Evolutionary conservation across 2,113 vertebrate genomes (phyloP), one percentile per base, ranked within the genome.

Genomic region (Micromys minutus): DNA sequence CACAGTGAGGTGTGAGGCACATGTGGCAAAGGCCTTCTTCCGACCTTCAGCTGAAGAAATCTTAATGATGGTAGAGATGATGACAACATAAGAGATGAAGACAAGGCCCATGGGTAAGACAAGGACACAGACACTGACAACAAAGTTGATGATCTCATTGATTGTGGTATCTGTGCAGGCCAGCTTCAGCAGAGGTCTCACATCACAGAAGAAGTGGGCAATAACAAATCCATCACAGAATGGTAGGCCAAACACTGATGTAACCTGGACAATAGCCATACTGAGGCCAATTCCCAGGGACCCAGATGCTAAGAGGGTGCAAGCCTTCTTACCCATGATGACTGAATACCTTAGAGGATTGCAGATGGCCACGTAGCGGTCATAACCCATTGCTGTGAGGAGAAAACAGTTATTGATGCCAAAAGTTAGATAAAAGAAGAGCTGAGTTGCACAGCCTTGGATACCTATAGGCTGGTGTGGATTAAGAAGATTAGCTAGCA

Each of bases 1-100:
- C 71, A 97, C 94, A 0, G 77, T 97, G 61, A 97, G 94, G 59
- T 97, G 92, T n/a, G 96, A 97, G 50, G 88, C 71, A 1, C 96
- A 98, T 15, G 95, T 98, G 47, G 95, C 94, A 42, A 96, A 97
- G 22, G 96, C 96, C 90, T 97, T 98, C 80, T 97, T 96, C n/a
- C 65, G 36, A 3, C 97, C 96, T 19, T 94, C 87, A 6, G 90
- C 72, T 21, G 96, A 97, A 2, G 92, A 36, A 5, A 96, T 97
- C 80, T 93, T 97, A 15, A 97, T 91, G 52, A 93, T 96, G 42
- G 95, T 69, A 24, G 94, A 90, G n/a, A 96, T 96, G 31, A 97
- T 96, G n/a, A 97, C 86, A 69, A 96, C 50, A 1, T 96, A 97
- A 19, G 96, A 97, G 36, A 96, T 85, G 17, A 97, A 97, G 42